phyloP scores from a whole-genome alignment of 2,888 invertebrate species.

The Synergus gifuensis region DNA sequence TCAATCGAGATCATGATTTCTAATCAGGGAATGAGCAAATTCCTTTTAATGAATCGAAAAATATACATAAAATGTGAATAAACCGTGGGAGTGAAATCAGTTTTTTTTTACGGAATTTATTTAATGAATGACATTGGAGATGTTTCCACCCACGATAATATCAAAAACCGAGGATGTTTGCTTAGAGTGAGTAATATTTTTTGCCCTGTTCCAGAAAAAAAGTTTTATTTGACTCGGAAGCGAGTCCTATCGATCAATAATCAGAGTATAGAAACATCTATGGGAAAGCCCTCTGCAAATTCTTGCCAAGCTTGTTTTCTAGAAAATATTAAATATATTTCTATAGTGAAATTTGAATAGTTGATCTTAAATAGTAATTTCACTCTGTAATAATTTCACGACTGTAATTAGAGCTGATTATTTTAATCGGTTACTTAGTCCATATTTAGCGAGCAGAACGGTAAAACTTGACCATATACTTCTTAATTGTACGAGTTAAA shows the following conservation, averaged over 20 bases:
- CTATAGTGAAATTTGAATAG: not conserved
- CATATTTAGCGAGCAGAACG: not conserved
- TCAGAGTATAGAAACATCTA: not conserved
- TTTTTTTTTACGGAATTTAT: not conserved
- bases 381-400: not conserved
- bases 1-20: not conserved
- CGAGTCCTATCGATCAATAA: slow-evolving; percentile 31
- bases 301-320: not conserved
- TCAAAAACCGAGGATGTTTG: not conserved
- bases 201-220: not conserved
- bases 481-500: not conserved
- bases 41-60: not conserved
- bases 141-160: not conserved
- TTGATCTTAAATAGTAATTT: not conserved
- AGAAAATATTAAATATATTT: not conserved
- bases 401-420: not conserved
- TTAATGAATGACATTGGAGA: not conserved
- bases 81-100: not conserved
- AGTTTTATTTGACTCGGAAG: slow-evolving; percentile 8
- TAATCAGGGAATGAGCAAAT: not conserved
- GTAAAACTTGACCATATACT: not conserved
- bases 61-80: not conserved
- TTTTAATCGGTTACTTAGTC: not conserved
- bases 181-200: slow-evolving; percentile 4
- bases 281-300: not conserved